Conservation (phyloP, 1,140 invertebrate genomes). For the Leptestheria dahalacensis region DNA sequence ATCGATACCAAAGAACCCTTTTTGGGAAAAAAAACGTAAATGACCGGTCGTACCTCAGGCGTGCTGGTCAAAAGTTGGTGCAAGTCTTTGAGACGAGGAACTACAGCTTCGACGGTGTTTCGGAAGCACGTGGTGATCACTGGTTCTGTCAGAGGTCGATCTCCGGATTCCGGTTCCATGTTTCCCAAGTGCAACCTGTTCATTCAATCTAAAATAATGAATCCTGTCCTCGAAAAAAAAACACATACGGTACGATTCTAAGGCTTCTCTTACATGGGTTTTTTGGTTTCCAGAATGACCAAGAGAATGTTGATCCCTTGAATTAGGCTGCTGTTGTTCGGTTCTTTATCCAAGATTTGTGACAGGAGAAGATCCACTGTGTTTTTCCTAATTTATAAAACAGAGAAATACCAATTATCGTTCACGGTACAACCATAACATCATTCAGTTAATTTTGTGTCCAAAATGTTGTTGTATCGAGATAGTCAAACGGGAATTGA, state of each 20-base stretch:
- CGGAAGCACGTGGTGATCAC: slow-evolving; percentile 33
- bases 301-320: slow-evolving; percentile 64
- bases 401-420: slow-evolving; percentile 15
- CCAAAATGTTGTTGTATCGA: neutral
- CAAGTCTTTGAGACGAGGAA: slow-evolving; percentile 50
- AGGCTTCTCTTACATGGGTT: slow-evolving; percentile 28
- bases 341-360: slow-evolving; percentile 49
- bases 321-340: slow-evolving; percentile 54
- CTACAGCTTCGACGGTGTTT: slow-evolving; percentile 42
- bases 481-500: too few species aligned
- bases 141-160: slow-evolving; percentile 26
- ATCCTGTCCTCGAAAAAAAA: neutral
- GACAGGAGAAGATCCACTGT: slow-evolving; percentile 47
- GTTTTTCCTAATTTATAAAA: slow-evolving; percentile 38
- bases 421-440: slow-evolving; percentile 2
- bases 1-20: neutral
- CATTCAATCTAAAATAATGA: neutral
- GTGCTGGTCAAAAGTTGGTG: slow-evolving; percentile 53
- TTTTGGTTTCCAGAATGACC: slow-evolving; percentile 43
- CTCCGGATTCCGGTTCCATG: slow-evolving; percentile 23
- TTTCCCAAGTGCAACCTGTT: neutral
- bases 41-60: slow-evolving; percentile 42
- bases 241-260: neutral
- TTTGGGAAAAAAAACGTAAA: neutral
- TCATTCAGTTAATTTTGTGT: neutral